Evolutionary conservation across 2,888 invertebrate genomes (phyloP).

Genomic region (Caenorhabditis sp.): DNA sequence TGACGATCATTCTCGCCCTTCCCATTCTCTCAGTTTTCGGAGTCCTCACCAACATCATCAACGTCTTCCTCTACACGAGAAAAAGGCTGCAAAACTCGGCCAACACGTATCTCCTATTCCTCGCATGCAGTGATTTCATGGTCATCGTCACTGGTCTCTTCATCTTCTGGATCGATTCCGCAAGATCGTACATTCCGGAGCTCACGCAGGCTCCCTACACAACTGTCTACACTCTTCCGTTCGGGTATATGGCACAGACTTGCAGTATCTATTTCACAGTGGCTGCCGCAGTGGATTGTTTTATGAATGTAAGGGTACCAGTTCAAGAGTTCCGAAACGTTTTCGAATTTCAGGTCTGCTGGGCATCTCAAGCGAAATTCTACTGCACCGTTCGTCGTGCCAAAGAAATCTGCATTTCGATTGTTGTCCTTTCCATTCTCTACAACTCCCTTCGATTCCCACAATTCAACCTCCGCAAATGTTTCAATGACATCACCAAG

Average conservation of each 20-base stretch:
- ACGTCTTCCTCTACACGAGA: constrained; percentile 82
- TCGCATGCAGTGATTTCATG: constrained; percentile 82
- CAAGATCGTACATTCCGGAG: constrained; percentile 78
- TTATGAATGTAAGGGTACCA: constrained; percentile 77
- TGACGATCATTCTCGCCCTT: constrained; percentile 80
- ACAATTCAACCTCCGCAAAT: constrained; percentile 82
- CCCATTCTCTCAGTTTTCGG: constrained; percentile 82
- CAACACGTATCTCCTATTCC: constrained; percentile 82
- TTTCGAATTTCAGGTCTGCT: constrained; percentile 76
- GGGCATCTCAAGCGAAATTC: constrained; percentile 64
- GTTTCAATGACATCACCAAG: constrained; percentile 79
- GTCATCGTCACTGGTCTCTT: constrained; percentile 83
- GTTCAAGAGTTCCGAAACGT: not conserved
- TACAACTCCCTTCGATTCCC: constrained; percentile 83
- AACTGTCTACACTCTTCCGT: constrained; percentile 82
- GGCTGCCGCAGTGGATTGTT: constrained; percentile 83
- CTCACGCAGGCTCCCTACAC: constrained; percentile 81
- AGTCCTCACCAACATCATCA: constrained; percentile 82
- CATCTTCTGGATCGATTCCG: constrained; percentile 82
- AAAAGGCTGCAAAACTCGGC: constrained; percentile 76
- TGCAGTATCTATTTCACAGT: constrained; percentile 83
- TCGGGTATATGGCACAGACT: constrained; percentile 83
- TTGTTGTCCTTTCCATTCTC: constrained; percentile 76
- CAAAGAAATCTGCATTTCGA: constrained; percentile 74
- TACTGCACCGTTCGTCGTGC: constrained; percentile 81